Evolutionary conservation across 2,113 vertebrate genomes (phyloP).

Genomic region (Astur gentilis): DNA sequence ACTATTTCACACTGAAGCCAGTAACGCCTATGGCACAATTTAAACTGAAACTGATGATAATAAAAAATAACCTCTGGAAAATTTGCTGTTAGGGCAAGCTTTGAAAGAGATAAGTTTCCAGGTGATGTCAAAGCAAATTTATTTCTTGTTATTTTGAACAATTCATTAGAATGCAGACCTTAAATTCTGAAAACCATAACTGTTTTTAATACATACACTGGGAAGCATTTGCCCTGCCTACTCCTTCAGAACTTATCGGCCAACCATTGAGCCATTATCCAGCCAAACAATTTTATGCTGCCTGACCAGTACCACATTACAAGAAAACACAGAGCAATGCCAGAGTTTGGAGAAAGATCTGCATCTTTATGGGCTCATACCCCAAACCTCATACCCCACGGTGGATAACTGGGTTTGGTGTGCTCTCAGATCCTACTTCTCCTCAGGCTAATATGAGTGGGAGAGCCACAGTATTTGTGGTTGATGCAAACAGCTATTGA

Average conservation of each 20-base stretch:
- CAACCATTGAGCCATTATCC: not conserved
- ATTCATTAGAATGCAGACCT: not conserved
- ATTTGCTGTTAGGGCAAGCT: not conserved
- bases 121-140: not conserved
- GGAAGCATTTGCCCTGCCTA: not conserved
- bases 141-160: not conserved
- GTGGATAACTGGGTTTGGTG: not conserved
- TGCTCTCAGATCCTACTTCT: not conserved
- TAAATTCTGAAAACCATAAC: not conserved
- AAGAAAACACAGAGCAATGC: not conserved
- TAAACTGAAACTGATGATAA: not conserved
- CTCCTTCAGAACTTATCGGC: not conserved
- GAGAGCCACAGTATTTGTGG: not conserved
- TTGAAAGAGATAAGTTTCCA: not conserved
- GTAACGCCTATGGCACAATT: not conserved
- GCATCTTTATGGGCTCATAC: not conserved
- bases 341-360: not conserved
- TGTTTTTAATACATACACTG: not conserved
- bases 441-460: not conserved
- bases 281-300: not conserved
- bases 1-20: not conserved
- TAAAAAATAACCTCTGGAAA: not conserved
- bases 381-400: not conserved
- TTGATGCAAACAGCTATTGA: not conserved
- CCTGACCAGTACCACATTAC: not conserved